These are phyloP conservation scores for Drosophila putrida DNA, from an alignment of 2,888 invertebrate species.

Conservation along the genomic window DNA sequence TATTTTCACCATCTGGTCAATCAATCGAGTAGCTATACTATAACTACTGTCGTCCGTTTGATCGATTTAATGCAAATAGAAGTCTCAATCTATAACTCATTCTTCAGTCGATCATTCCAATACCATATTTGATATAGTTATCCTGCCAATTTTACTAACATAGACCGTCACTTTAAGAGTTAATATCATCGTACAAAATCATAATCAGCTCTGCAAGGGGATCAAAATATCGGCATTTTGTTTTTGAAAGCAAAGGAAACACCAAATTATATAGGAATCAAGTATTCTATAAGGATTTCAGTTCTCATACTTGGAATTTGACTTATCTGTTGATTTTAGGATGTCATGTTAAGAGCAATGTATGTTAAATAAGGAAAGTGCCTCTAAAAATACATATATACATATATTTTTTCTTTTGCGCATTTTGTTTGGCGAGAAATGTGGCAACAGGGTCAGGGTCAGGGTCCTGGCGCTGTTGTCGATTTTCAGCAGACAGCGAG, in stretches of 20 bases:
- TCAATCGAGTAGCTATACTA: neutral
- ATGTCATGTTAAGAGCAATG: conserved; percentile 26
- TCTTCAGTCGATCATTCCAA: conserved; percentile 4
- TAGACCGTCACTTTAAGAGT: neutral
- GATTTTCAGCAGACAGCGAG: conserved; percentile 11
- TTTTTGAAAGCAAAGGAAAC: neutral
- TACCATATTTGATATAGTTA: conserved; percentile 1
- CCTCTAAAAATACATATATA: conserved; percentile 36
- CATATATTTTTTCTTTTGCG: conserved; percentile 2
- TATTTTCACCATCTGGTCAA: neutral
- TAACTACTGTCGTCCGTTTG: neutral
- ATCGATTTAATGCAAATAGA: neutral
- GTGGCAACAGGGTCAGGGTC: conserved; percentile 13
- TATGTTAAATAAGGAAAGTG: conserved; percentile 55
- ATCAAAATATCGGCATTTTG: neutral
- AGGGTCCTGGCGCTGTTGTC: conserved; percentile 34
- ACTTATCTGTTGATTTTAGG: neutral
- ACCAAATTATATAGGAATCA: neutral
- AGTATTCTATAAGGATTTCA: conserved; percentile 10
- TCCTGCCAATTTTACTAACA: neutral
- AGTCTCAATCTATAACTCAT: neutral
- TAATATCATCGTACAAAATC: neutral
- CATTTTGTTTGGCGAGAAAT: conserved; percentile 1
- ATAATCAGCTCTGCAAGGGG: conserved; percentile 1
- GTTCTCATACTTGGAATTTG: neutral